Base-by-base conservation (phyloP, 2,888 invertebrate species). In the Matsumyia berberina region DNA sequence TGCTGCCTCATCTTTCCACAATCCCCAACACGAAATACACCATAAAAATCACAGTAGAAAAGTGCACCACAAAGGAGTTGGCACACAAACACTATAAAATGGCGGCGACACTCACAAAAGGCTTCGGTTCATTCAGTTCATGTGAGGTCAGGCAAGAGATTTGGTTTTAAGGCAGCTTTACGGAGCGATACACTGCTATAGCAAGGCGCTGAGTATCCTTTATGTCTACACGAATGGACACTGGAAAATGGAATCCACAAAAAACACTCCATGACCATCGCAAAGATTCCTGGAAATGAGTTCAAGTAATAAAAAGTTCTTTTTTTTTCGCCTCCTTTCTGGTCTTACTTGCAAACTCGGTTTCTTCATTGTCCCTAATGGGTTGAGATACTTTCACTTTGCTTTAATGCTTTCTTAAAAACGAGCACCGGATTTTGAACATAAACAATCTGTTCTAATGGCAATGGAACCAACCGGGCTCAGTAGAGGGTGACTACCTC, bases 371-470 rank as follows among this genome's bases (percentile, higher is more conserved):
- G 62, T 78, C 33, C 70, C 46, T 70, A 78, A 69, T 78, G 77
- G 77, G 53, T 69, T 55, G 62, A 78, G 77, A 69, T 77, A 77
- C 77, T 77, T 69, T 77, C 67, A 77, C 77, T 77, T 69, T 70
- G 69, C 70, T 70, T 70, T 77, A 67, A 77, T 77, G 67, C 67
- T 44, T 69, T 78, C 33, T 70, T 55, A 69, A 78, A 78, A 69
- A 53, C 51, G 58, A 60, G 19, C 53, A 44, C 77, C 62, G 78
- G 78, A 78, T 53, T 78, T 57, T 64, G 62, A 64, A 78, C 78
- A 70, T 78, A 78, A 78, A 78, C 70, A 78, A 70, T 78, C 78
- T 62, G 78, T 70, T 62, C 70, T 70, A 78, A 78, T 70, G 62
- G 70, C 64, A 44, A 39, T 31, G 37, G 42, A 64, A 11, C 55